Evolutionary conservation across 2,888 invertebrate genomes (phyloP), one percentile per base, ranked within the genome.

Genomic region (Drosophila differens): DNA sequence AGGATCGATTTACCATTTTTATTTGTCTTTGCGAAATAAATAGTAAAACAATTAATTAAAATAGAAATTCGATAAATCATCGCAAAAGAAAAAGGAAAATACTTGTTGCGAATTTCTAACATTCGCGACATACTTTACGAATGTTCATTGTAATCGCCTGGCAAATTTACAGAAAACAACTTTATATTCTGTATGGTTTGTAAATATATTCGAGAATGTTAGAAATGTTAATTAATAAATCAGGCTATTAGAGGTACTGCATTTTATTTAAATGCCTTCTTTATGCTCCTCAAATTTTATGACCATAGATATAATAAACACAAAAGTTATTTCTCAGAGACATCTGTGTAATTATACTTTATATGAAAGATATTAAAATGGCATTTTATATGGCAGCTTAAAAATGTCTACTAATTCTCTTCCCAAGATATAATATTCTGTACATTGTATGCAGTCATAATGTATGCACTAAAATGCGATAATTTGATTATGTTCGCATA

Each of bases 401-500:
- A 25, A 25, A 47, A 25, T 47, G 47, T 25, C 47, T 47, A 9
- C 47, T 25, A 25, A 47, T 47, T 47, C 47, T 25, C 16, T 2
- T 25, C 16, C 4, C 1, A 0, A 47, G 25, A 47, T 47, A 47
- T 14, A 44, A 4, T 44, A 44, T 14, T 14, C 47, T 16, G 47
- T 47, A 47, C 47, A 47, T 16, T 47, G 47, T 25, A 47, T 58
- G 66, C 44, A 52, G 41, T 53, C 33, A 41, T 55, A 59, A 67
- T 59, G 37, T 62, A 33, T 61, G 77, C 74, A 66, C 49, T 70
- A 41, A 65, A 79, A 63, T 80, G 79, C 62, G 68, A 71, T 83
- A 85, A 80, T 82, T 82, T 77, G 82, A 81, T 81, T 81, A 81
- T 81, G 75, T 60, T 78, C 72, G 54, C 54, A 66, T 51, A 39